Percentiles rank a stretch among this genome's conserved stretches.
These are phyloP conservation scores for Dromiciops gliroides DNA, from an alignment of 2,113 vertebrate species.

Conservation along the genomic window DNA sequence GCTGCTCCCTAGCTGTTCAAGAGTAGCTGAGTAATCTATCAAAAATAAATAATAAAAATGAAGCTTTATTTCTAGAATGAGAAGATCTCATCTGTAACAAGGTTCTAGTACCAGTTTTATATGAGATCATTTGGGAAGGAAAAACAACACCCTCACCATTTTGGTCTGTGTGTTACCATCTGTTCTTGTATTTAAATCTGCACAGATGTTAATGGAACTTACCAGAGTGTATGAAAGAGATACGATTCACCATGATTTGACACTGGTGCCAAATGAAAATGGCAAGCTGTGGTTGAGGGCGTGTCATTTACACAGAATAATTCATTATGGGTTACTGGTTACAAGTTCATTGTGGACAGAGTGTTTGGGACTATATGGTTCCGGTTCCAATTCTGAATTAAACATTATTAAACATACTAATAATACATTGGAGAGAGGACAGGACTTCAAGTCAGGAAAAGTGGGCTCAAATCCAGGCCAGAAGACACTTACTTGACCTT, in stretches of 20 bases:
- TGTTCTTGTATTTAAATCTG: constrained; percentile 47
- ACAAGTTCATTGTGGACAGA: neutral
- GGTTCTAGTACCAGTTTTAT: neutral
- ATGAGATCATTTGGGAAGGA: neutral
- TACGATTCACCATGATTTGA: neutral
- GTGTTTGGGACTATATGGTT: neutral
- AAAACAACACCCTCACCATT: neutral
- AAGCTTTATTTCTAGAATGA: neutral
- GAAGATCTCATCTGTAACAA: neutral
- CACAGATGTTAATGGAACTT: constrained; percentile 54
- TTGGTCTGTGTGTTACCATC: neutral
- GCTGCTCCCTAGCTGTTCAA: neutral
- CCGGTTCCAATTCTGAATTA: neutral
- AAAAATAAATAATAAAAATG: neutral
- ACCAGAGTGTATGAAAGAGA: constrained; percentile 60
- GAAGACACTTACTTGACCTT: neutral
- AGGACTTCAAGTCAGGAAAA: neutral
- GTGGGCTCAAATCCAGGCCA: neutral
- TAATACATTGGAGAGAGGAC: neutral
- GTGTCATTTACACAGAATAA: neutral
- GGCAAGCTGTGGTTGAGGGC: neutral
- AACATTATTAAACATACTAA: neutral
- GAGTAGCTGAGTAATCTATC: neutral
- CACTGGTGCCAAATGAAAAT: neutral
- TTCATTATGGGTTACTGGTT: neutral